Base-by-base conservation (phyloP, 2,888 invertebrate genomes). In the Noctua janthe region DNA sequence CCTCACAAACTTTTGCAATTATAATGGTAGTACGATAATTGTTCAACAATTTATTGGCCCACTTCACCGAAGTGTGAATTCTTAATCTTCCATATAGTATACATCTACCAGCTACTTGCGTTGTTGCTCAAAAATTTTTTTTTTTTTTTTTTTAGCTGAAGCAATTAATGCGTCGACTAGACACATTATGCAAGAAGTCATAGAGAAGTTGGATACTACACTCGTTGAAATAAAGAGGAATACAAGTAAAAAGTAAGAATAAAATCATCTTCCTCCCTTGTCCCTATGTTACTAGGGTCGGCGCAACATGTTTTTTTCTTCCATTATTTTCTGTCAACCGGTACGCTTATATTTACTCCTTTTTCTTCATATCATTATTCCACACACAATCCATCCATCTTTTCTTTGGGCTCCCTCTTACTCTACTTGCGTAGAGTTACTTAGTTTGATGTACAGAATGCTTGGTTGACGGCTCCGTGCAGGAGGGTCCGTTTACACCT, bases 141-240 rank as follows among this genome's bases (percentile, higher is more conserved):
- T 43, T 23, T n/a, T 2, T 29, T 39, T 29, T 29, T 29, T 93
- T 92, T 76, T 89, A 94, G 93, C 80, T 59, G 91, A 90, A 29
- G 83, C 74, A 62, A 43, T 85, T 7, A 86, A 80, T n/a, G 39
- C 83, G 0, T 86, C 90, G 1, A 77, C 88, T 1, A 88, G 78
- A 59, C 94, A 95, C 8, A 87, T 78, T 4, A 78, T 95, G 23
- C 91, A 92, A 20, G 91, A 90, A 82, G 85, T 95, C 13, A 82
- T 94, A 81, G 95, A 96, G 83, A 95, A 92, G 73, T 76, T 96
- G 75, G 93, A 95, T 43, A 95, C 95, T 0, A 95, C 95, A 0
- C 86, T 96, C 0, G 86, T 85, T 0, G 95, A 95, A 82, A 94
- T 93, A 62, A 92, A 95, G 66, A 91, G 93, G 56, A 92, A 91